Percentiles rank a stretch among this genome's conserved stretches.
phyloP scores from a whole-genome alignment of 2,797 vertebrate species.

The Mus spretus region DNA sequence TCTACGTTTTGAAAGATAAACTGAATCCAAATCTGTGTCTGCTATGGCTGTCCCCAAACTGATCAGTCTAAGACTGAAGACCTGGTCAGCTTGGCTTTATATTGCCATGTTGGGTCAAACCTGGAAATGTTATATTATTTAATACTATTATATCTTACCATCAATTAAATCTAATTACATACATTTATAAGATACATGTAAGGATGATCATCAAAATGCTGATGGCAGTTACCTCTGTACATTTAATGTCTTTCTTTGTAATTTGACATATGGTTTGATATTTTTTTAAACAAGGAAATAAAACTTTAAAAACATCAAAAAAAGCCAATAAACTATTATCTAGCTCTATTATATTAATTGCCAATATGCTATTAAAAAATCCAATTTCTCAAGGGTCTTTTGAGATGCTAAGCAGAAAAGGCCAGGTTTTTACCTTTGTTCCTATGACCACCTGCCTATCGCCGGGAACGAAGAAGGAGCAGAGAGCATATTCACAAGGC shows the following conservation, averaged over 20 bases:
- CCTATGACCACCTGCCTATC: conserved; percentile 97
- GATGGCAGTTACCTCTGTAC: background rate
- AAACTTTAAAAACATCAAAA: background rate
- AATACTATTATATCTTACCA: background rate
- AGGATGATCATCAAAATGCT: background rate
- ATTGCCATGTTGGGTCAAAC: background rate
- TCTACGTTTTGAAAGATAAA: background rate
- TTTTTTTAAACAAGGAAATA: background rate
- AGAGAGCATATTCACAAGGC: conserved; percentile 96
- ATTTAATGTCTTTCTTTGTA: conserved; percentile 6
- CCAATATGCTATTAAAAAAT: background rate
- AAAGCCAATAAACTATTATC: background rate
- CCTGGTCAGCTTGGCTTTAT: background rate
- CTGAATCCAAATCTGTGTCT: background rate
- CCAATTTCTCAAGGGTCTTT: background rate
- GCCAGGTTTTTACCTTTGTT: conserved; percentile 92
- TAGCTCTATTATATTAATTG: background rate
- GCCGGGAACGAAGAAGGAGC: conserved; percentile 97
- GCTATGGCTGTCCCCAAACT: background rate
- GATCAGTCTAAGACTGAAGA: background rate
- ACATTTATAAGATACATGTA: background rate
- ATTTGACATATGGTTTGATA: background rate
- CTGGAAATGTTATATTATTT: background rate
- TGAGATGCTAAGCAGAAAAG: background rate
- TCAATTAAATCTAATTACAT: background rate